Conservation (phyloP, 2,888 invertebrate genomes). For the Drosophila algonquin region DNA sequence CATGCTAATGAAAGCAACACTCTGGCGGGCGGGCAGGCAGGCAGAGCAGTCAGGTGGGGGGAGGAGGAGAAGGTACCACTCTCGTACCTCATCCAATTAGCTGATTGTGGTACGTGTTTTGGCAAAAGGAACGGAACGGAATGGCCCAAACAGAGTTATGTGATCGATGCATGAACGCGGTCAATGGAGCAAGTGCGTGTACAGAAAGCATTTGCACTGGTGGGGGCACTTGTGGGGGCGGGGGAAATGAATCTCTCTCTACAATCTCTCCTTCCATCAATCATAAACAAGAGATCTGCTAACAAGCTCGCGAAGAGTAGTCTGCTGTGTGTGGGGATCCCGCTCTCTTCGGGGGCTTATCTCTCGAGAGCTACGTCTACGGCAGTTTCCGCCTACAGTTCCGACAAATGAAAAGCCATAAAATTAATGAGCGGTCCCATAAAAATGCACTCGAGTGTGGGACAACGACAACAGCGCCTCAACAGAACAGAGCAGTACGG, state of each 20-base stretch:
- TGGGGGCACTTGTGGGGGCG: background rate
- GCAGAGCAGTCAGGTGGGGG: background rate
- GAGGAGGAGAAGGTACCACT: no score
- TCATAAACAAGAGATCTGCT: constrained; percentile 10
- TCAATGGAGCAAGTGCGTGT: constrained; percentile 68
- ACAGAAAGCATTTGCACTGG: constrained; percentile 19
- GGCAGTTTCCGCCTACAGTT: constrained; percentile 36
- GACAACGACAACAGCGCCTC: constrained; percentile 29
- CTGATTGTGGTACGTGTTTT: constrained; percentile 79
- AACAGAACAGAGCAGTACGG: no score
- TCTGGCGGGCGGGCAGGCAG: background rate
- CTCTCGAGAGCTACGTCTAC: background rate
- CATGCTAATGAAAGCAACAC: constrained; percentile 76
- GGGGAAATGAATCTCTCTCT: background rate
- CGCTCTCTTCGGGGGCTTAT: constrained; percentile 30
- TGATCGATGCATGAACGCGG: constrained; percentile 64
- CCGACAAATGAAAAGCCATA: constrained; percentile 75
- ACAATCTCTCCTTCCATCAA: constrained; percentile 19
- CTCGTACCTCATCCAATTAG: constrained; percentile 65
- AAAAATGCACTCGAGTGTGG: constrained; percentile 71
- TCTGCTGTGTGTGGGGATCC: constrained; percentile 40
- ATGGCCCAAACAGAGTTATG: constrained; percentile 55
- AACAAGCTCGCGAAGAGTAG: constrained; percentile 4
- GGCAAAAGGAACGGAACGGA: constrained; percentile 54
- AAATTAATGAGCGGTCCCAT: constrained; percentile 75